Conservation (phyloP, 2,888 invertebrate genomes). For the Diogma glabrata region DNA sequence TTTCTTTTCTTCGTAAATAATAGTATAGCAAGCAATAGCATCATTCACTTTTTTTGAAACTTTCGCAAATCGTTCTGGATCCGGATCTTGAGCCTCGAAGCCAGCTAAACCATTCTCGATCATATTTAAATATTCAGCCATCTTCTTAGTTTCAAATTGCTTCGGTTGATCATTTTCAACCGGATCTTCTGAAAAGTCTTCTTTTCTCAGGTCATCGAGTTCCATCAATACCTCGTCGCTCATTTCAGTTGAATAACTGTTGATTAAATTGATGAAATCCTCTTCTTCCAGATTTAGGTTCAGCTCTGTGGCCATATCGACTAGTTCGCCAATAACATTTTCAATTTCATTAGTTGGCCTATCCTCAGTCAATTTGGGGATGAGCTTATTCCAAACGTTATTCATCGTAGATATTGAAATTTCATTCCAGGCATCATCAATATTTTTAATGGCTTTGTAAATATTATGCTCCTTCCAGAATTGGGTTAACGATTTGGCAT, state of each 20-base stretch:
- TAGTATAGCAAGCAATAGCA: not conserved
- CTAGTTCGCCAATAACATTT: not conserved
- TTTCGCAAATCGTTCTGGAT: no score
- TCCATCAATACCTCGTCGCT: not conserved
- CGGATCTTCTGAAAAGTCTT: not conserved
- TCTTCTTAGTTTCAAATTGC: not conserved
- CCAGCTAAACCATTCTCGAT: not conserved
- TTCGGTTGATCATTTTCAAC: not conserved
- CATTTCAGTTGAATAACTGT: slow-evolving; percentile 3
- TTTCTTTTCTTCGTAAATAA: not conserved
- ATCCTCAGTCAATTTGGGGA: not conserved
- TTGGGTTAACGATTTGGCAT: slow-evolving; percentile 3
- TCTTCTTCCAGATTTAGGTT: not conserved
- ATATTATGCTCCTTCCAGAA: not conserved
- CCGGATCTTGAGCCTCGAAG: no score
- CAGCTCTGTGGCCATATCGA: not conserved
- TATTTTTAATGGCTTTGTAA: slow-evolving; percentile 1
- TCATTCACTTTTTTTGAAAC: not conserved
- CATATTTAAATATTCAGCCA: not conserved
- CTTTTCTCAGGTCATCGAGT: not conserved
- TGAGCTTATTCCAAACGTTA: not conserved
- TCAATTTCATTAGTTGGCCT: not conserved
- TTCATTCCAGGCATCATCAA: not conserved
- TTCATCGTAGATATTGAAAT: not conserved
- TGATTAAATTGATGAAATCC: not conserved